phyloP scores from a whole-genome alignment of 2,797 vertebrate species.

The Gymnothorax javanicus region DNA sequence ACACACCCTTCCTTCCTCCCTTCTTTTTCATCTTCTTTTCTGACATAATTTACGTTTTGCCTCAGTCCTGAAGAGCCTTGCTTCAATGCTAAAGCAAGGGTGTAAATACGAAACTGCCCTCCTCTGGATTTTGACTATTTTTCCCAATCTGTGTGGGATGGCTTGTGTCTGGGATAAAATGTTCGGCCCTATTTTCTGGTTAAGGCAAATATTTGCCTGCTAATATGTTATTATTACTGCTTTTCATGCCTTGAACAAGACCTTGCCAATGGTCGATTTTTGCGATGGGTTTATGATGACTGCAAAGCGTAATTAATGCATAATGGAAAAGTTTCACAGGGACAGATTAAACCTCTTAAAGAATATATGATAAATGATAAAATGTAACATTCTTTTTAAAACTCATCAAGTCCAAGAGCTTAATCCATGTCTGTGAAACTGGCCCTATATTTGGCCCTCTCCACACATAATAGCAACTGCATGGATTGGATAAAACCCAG shows the following conservation, averaged over 20 bases:
- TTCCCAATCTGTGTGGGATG: not conserved
- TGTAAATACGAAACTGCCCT: conserved; percentile 47
- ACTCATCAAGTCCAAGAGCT: too few species aligned
- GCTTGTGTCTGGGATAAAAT: not conserved
- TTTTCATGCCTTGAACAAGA: not conserved
- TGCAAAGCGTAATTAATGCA: not conserved
- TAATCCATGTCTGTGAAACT: too few species aligned
- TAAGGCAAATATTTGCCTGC: not conserved
- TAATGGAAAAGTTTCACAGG: too few species aligned
- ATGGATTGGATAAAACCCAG: too few species aligned
- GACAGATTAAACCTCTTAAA: too few species aligned
- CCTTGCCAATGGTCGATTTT: not conserved
- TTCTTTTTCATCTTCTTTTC: conserved; percentile 30
- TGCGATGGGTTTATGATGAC: not conserved
- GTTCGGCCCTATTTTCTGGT: not conserved
- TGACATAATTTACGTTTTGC: conserved; percentile 36
- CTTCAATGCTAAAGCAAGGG: conserved; percentile 52
- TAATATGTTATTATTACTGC: not conserved
- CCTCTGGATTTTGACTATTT: conserved; percentile 65
- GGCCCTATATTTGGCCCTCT: too few species aligned
- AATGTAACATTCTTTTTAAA: too few species aligned
- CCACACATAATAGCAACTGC: too few species aligned
- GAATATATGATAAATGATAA: too few species aligned
- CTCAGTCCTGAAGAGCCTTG: conserved; percentile 45
- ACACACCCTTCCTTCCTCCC: conserved; percentile 44